A percentile compares a stretch with the other conserved stretches of the same genome.
phyloP scores from a whole-genome alignment of 1,140 invertebrate genomes.

The Vanessa atalanta region DNA sequence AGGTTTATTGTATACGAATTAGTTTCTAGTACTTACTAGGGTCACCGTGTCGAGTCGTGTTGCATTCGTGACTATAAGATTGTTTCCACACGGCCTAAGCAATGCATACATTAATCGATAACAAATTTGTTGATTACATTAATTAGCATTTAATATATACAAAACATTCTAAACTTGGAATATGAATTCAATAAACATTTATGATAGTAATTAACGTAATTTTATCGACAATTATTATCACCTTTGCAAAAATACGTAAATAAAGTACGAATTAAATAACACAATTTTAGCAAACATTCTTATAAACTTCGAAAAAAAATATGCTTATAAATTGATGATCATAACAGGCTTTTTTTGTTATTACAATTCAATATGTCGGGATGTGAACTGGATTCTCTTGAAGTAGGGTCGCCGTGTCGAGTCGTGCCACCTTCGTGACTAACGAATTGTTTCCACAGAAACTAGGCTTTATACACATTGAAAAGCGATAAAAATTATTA shows the following conservation, averaged over 20 bases:
- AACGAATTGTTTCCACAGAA: background rate
- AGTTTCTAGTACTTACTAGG: slow-evolving; percentile 14
- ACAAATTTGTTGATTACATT: background rate
- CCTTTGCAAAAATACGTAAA: too few relatives aligned
- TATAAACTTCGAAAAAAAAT: too few relatives aligned
- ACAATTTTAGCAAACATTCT: too few relatives aligned
- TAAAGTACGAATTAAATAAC: too few relatives aligned
- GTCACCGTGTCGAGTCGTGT: slow-evolving; percentile 39
- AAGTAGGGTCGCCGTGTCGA: slow-evolving; percentile 23
- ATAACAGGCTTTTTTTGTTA: background rate
- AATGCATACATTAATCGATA: slow-evolving; percentile 2
- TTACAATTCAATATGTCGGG: slow-evolving; percentile 6
- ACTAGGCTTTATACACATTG: background rate
- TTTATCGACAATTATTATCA: background rate
- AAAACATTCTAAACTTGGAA: background rate
- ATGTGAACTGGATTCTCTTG: slow-evolving; percentile 2
- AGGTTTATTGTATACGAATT: slow-evolving; percentile 25
- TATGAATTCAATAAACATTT: background rate
- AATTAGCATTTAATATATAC: slow-evolving; percentile 5
- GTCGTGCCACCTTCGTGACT: slow-evolving; percentile 37
- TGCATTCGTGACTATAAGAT: slow-evolving; percentile 38
- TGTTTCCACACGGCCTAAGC: slow-evolving; percentile 5
- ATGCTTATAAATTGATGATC: background rate
- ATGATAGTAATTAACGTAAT: background rate
- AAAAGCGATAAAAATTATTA: background rate